These are phyloP conservation scores for Chlorospingus semifuscus DNA, from an alignment of 2,797 vertebrate species.

Conservation along the genomic window DNA sequence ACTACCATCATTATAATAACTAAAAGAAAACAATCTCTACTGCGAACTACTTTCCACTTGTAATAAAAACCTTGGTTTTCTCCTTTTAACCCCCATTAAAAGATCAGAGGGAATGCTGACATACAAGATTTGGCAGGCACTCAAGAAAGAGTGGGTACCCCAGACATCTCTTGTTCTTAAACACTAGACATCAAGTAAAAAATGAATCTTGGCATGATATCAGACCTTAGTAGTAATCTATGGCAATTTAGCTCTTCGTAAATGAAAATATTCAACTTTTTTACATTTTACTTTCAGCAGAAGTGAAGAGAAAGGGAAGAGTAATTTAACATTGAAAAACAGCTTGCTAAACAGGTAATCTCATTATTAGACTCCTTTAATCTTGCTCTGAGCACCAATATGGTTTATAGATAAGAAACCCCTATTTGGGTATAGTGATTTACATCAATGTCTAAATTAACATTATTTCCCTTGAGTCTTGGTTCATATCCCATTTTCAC, in stretches of 20 bases:
- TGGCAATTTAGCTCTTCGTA: constrained; percentile 49
- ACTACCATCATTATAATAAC: constrained; percentile 19
- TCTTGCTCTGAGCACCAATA: not conserved
- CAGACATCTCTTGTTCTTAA: constrained; percentile 62
- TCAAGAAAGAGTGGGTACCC: constrained; percentile 46
- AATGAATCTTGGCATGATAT: constrained; percentile 64
- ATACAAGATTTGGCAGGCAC: constrained; percentile 66
- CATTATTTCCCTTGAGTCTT: not conserved
- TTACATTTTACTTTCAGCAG: constrained; percentile 26
- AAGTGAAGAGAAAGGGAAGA: constrained; percentile 13
- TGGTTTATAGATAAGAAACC: not conserved
- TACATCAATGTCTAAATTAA: not conserved
- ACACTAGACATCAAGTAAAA: constrained; percentile 57
- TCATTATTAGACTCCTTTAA: constrained; percentile 33
- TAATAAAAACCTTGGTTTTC: constrained; percentile 54
- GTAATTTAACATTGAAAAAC: constrained; percentile 30
- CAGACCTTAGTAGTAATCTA: constrained; percentile 58
- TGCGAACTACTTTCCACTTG: constrained; percentile 42
- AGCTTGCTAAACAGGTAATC: not conserved
- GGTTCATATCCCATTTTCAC: not conserved
- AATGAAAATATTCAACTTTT: constrained; percentile 42
- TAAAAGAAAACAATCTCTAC: constrained; percentile 45
- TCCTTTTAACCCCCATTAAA: constrained; percentile 71
- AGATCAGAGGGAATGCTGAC: constrained; percentile 72
- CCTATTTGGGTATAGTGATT: not conserved